Evolutionary conservation across 1,140 invertebrate species (phyloP).

Genomic region (Sinella curviseta): DNA sequence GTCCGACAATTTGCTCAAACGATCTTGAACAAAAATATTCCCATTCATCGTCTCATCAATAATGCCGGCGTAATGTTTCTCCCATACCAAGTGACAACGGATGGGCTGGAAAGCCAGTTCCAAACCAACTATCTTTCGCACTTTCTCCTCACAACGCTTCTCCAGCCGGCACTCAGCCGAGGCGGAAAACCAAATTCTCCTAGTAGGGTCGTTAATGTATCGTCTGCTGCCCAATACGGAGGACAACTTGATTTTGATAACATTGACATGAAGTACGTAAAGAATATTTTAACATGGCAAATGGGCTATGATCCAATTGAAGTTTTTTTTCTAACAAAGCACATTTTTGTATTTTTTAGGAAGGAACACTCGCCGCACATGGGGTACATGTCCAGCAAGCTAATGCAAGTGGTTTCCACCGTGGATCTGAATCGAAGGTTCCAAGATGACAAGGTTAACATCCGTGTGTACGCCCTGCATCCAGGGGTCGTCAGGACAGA

Average conservation of each 20-base stretch:
- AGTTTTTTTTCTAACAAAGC: too few species aligned
- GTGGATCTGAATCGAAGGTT: neutral
- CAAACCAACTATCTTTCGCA: slow-evolving; percentile 82
- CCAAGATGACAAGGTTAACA: neutral
- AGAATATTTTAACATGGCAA: neutral
- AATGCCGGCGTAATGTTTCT: slow-evolving; percentile 87
- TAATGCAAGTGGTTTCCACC: slow-evolving; percentile 23
- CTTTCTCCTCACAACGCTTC: slow-evolving; percentile 78
- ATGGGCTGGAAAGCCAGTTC: slow-evolving; percentile 80
- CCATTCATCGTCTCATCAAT: slow-evolving; percentile 75
- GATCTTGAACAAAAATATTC: slow-evolving; percentile 64
- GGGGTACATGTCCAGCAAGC: slow-evolving; percentile 23
- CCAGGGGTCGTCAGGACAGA: slow-evolving; percentile 7
- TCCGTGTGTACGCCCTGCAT: slow-evolving; percentile 8
- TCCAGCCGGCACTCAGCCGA: slow-evolving; percentile 72
- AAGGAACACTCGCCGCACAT: neutral
- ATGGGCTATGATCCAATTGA: too few species aligned
- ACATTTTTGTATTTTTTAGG: neutral
- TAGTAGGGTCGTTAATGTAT: slow-evolving; percentile 80
- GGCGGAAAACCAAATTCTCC: slow-evolving; percentile 59
- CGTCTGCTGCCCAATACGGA: slow-evolving; percentile 74
- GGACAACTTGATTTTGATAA: slow-evolving; percentile 72
- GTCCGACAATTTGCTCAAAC: slow-evolving; percentile 70
- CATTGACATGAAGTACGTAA: slow-evolving; percentile 69
- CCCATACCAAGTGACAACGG: slow-evolving; percentile 70